A percentile compares a stretch with the other conserved stretches of the same genome.
phyloP scores from a whole-genome alignment of 2,113 vertebrate genomes.

The Sebastes fasciatus region DNA sequence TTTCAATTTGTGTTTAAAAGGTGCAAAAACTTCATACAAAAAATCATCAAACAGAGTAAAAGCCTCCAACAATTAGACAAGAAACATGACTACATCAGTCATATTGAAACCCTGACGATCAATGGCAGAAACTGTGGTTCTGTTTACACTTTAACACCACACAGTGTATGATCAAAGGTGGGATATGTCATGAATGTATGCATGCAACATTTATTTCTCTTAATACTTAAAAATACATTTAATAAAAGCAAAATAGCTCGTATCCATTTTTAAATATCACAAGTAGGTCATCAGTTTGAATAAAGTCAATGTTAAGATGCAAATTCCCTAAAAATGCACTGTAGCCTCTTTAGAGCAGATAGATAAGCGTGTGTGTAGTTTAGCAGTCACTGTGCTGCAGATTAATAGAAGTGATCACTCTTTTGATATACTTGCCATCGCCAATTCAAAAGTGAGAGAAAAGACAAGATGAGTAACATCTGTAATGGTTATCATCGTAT shows the following conservation, averaged over 20 bases:
- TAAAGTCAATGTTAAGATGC: neutral
- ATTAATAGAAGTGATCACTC: neutral
- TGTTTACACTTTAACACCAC: conserved; percentile 26
- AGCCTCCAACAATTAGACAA: neutral
- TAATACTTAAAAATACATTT: neutral
- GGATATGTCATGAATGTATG: neutral
- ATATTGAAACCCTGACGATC: neutral
- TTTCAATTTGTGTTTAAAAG: conserved; percentile 48
- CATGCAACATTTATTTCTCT: conserved; percentile 5
- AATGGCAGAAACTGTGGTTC: neutral
- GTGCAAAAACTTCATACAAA: conserved; percentile 1
- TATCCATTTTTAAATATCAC: neutral
- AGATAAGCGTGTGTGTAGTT: neutral
- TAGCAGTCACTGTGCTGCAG: neutral
- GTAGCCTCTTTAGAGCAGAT: neutral
- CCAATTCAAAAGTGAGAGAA: conserved; percentile 2
- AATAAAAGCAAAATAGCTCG: neutral
- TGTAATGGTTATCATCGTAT: neutral
- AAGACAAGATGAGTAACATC: neutral
- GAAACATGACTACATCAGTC: neutral
- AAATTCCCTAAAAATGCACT: neutral
- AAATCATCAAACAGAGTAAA: conserved; percentile 1
- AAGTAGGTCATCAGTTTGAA: neutral
- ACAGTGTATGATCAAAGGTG: conserved; percentile 19
- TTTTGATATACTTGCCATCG: neutral